Base-by-base conservation (phyloP, 2,888 invertebrate genomes). In the Sussaba pulchella region DNA sequence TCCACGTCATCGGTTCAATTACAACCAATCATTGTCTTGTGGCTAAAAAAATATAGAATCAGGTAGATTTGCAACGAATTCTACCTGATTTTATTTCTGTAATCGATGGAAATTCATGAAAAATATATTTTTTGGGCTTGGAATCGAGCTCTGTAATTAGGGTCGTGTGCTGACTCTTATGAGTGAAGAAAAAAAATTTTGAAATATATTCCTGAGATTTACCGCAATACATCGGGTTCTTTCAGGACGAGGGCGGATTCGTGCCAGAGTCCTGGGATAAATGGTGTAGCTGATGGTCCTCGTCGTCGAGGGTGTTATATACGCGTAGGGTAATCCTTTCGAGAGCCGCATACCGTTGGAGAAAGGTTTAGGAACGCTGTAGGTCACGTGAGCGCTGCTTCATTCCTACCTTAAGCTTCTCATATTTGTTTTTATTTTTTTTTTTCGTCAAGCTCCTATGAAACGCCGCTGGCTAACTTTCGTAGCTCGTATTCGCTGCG, bases 251-350 rank as follows among this genome's bases (percentile, higher is more conserved):
- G 54, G 26, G 24, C 14, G 80, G 67, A 31, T 63, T 76, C 47
- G 72, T 63, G 3, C 45, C 61, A 39, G 52, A 52, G 54, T 57
- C 21, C 63, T 64, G 36, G 39, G 24, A 14, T 64, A 80, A 76
- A 69, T 67, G 67, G 61, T 61, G 59, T 19, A 24, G 64, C 54
- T 59, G 21, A 36, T 59, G 31, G 47, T 54, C 39, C 57, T 26
- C 57, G 54, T 69, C 50, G 67, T 47, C 39, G 26, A 67, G 64
- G 61, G 54, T 63, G 71, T 71, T 43, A 66, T n/a, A n/a, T 75
- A 61, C 52, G 72, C 31, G 45, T 10, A 41, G 54, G 24, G 31
- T 72, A 76, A 80, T 80, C 76, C 63, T 54, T 69, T 67, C 45
- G 63, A 76, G 19, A 63, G 67, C 67, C 75, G 19, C 24, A 45